These are phyloP conservation scores for Dolichomitus sp. DNA, from an alignment of 2,888 invertebrate genomes.

Conservation along the genomic window DNA sequence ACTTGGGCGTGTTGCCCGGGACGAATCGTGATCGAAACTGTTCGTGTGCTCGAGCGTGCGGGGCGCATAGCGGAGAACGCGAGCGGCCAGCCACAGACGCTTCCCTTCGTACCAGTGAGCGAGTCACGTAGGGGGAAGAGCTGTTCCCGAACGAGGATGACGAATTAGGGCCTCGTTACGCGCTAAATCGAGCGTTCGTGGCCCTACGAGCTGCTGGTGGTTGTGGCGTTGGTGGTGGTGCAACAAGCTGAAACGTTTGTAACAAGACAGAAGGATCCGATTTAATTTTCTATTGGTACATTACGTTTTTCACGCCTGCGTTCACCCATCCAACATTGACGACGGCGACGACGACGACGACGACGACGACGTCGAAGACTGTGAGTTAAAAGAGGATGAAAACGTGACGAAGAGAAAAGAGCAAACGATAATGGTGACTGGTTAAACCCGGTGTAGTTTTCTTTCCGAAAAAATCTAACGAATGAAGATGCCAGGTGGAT, in stretches of 20 bases:
- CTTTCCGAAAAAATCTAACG: slow-evolving; percentile 57
- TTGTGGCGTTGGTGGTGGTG: slow-evolving; percentile 3
- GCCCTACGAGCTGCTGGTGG: slow-evolving; percentile 40
- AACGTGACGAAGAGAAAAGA: slow-evolving; percentile 26
- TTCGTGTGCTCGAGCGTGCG: slow-evolving; percentile 37
- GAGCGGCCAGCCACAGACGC: slow-evolving; percentile 15
- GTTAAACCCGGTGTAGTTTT: slow-evolving; percentile 38
- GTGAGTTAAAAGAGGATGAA: neutral
- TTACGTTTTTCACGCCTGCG: slow-evolving; percentile 33
- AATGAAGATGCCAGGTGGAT: slow-evolving; percentile 57
- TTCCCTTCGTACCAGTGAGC: slow-evolving; percentile 44
- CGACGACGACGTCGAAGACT: neutral
- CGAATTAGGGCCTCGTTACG: slow-evolving; percentile 68
- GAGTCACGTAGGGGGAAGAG: slow-evolving; percentile 62
- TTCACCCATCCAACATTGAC: neutral
- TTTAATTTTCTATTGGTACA: slow-evolving; percentile 57
- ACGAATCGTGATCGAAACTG: slow-evolving; percentile 48
- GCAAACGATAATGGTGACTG: slow-evolving; percentile 35
- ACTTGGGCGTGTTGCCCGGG: slow-evolving; percentile 5
- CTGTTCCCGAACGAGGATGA: slow-evolving; percentile 61
- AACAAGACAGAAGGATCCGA: slow-evolving; percentile 26
- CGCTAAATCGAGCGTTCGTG: slow-evolving; percentile 62
- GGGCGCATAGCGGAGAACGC: slow-evolving; percentile 25
- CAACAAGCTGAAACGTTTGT: slow-evolving; percentile 16
- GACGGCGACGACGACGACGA: slow-evolving; percentile 26